Conservation (phyloP, 2,113 vertebrate species). For the Chlorocebus sabaeus region DNA sequence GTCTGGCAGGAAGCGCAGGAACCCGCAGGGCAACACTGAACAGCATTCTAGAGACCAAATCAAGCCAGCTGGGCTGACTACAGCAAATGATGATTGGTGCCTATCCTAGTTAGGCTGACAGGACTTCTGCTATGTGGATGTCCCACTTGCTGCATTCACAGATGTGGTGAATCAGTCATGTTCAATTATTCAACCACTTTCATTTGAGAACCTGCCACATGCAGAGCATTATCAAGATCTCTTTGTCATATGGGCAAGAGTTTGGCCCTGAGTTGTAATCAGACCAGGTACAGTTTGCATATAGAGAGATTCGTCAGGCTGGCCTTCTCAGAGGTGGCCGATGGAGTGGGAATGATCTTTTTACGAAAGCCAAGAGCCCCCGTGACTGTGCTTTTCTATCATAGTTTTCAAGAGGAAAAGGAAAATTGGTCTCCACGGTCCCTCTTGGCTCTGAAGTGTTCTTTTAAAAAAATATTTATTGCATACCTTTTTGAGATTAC, state of each 20-base stretch:
- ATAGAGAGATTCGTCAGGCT: not conserved
- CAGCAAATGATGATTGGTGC: not conserved
- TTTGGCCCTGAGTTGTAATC: not conserved
- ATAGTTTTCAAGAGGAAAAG: not conserved
- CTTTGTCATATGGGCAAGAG: not conserved
- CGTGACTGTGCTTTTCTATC: not conserved
- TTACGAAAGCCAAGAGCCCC: not conserved
- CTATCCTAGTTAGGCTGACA: not conserved
- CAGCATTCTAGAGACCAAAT: not conserved
- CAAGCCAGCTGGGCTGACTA: slow-evolving; percentile 6
- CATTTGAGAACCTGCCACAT: not conserved
- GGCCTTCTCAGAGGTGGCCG: not conserved
- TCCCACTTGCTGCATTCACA: not conserved
- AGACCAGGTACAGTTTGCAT: not conserved
- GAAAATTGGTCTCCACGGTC: not conserved
- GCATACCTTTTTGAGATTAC: not conserved
- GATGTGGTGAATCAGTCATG: not conserved
- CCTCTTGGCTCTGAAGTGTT: not conserved
- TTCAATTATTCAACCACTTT: slow-evolving; percentile 13
- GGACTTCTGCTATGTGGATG: not conserved
- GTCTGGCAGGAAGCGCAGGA: not conserved
- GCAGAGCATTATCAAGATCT: not conserved
- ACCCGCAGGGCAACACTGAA: not conserved
- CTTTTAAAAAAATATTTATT: not conserved
- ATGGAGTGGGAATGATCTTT: not conserved